phyloP scores from a whole-genome alignment of 1,140 invertebrate genomes.

The Sarcophaga bullata region DNA sequence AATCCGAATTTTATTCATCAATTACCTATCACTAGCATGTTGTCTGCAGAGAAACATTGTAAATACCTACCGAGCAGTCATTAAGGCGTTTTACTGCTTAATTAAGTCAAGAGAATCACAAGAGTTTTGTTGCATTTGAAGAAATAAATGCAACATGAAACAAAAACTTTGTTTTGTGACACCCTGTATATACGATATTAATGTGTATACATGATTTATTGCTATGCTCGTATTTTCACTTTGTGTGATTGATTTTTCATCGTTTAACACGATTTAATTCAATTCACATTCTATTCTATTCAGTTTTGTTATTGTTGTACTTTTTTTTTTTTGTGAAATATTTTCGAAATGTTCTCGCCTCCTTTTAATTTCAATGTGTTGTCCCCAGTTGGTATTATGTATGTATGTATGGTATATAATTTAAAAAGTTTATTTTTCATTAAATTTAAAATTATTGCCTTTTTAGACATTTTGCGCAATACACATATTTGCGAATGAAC shows the following conservation, averaged over 20 bases:
- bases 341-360: not conserved
- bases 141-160: no score
- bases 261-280: conserved; percentile 12
- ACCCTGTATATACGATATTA: no score
- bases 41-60: no score
- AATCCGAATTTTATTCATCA: no score
- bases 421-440: conserved; percentile 35
- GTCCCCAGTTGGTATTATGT: not conserved
- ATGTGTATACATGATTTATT: not conserved
- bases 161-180: no score
- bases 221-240: not conserved
- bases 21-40: no score
- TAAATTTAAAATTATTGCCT: conserved; percentile 32
- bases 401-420: not conserved
- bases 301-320: not conserved
- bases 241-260: conserved; percentile 13
- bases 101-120: no score
- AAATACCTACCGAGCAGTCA: no score
- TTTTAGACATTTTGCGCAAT: no score
- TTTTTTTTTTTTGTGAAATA: not conserved
- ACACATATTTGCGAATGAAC: no score
- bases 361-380: not conserved
- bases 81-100: no score
- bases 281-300: not conserved
- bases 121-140: no score